These are phyloP conservation scores for Limonius californicus DNA, from an alignment of 1,140 invertebrate species.

Conservation along the genomic window DNA sequence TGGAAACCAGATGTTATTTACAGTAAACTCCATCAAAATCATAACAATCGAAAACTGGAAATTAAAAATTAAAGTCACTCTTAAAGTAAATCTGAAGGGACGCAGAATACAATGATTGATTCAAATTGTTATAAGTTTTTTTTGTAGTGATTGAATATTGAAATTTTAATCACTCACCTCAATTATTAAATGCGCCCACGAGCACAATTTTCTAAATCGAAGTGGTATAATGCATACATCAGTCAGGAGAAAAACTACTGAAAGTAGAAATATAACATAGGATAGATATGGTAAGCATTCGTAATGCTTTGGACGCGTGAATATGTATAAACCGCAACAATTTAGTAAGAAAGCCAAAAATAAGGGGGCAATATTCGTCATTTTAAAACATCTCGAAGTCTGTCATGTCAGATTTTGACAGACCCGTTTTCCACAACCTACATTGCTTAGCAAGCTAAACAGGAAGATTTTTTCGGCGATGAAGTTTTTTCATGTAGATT, in stretches of 20 bases:
- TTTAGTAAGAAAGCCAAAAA: conserved; percentile 32
- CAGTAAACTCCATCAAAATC: conserved; percentile 38
- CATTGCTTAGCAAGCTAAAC: no score
- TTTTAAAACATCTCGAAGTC: no score
- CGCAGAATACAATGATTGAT: no score
- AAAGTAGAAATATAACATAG: no score
- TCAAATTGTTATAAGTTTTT: no score
- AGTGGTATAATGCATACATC: conserved; percentile 34
- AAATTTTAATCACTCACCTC: conserved; percentile 25
- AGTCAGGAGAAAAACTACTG: conserved; percentile 34
- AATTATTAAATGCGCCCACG: conserved; percentile 23
- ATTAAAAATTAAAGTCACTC: no score
- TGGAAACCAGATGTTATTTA: conserved; percentile 42
- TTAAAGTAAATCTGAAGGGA: no score
- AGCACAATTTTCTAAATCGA: conserved; percentile 29
- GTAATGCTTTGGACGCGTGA: conserved; percentile 24
- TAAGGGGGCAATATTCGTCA: conserved; percentile 31
- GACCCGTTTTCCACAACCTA: no score
- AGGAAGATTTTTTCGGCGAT: no score
- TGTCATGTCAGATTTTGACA: no score
- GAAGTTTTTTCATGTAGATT: no score
- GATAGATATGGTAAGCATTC: background rate
- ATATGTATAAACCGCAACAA: conserved; percentile 32
- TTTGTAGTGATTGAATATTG: no score
- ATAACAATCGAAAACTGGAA: conserved; percentile 36